These are phyloP conservation scores for Cheilosia urbana DNA, from an alignment of 2,888 invertebrate genomes.

Conservation along the genomic window DNA sequence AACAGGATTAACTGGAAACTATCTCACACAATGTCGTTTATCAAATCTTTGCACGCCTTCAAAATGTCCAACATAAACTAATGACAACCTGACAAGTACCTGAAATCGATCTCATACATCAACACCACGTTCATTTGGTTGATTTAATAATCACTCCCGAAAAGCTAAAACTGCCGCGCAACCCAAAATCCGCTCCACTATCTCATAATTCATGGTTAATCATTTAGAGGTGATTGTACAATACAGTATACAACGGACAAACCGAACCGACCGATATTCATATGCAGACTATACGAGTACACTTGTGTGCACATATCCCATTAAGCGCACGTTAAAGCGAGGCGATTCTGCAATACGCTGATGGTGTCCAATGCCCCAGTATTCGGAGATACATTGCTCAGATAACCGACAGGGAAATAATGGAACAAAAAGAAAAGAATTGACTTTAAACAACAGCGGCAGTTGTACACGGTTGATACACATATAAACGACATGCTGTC, in stretches of 20 bases:
- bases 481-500: constrained; percentile 64
- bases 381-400: constrained; percentile 58
- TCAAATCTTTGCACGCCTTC: not conserved
- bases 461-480: constrained; percentile 23
- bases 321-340: constrained; percentile 46
- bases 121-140: constrained; percentile 1
- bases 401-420: constrained; percentile 51
- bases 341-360: constrained; percentile 50
- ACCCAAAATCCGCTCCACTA: constrained; percentile 33
- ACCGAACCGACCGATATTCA: not conserved
- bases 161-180: not conserved
- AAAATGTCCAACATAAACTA: constrained; percentile 19
- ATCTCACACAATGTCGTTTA: not conserved
- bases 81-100: constrained; percentile 35
- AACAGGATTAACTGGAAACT: not conserved
- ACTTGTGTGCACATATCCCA: constrained; percentile 11
- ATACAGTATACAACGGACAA: constrained; percentile 32
- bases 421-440: constrained; percentile 26
- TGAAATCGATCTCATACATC: constrained; percentile 19
- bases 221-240: constrained; percentile 65
- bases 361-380: constrained; percentile 45
- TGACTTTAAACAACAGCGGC: constrained; percentile 42
- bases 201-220: constrained; percentile 69
- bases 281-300: not conserved
- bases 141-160: not conserved